Percentiles rank a stretch among this genome's conserved stretches.
Conservation (phyloP, 2,888 invertebrate species). For the Oxyteleia sp. region DNA sequence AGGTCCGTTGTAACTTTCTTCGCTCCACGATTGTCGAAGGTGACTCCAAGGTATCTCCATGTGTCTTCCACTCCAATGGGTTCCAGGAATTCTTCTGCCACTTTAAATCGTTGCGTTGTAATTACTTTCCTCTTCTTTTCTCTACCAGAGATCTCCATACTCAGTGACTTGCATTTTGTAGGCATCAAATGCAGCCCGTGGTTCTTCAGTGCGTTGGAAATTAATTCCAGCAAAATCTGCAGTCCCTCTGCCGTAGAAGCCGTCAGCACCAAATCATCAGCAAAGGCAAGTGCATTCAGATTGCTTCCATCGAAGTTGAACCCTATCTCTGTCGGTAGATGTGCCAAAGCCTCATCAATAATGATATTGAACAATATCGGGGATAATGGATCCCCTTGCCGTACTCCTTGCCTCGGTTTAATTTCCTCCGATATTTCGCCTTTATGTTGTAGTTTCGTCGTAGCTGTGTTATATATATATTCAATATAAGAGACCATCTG, state of each 20-base stretch:
- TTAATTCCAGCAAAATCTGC: constrained; percentile 67
- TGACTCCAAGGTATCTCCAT: constrained; percentile 27
- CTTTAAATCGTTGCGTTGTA: constrained; percentile 2
- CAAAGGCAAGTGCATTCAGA: constrained; percentile 73
- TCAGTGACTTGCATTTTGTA: constrained; percentile 79
- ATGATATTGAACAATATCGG: constrained; percentile 31
- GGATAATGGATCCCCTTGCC: constrained; percentile 45
- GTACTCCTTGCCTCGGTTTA: background rate
- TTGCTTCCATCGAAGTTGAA: background rate
- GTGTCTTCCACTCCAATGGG: background rate
- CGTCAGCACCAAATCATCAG: constrained; percentile 84
- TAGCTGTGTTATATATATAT: background rate
- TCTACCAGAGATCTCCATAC: constrained; percentile 74
- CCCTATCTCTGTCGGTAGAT: background rate
- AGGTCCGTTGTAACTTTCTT: background rate
- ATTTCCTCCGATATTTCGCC: background rate
- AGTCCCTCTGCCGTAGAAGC: constrained; percentile 80
- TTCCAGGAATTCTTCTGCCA: constrained; percentile 4
- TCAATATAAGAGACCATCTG: background rate
- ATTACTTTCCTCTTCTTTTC: constrained; percentile 59
- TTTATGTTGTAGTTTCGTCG: background rate
- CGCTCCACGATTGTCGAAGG: constrained; percentile 2
- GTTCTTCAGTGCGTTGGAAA: background rate
- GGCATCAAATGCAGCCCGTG: constrained; percentile 47
- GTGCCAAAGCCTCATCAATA: constrained; percentile 5